Base-by-base conservation (phyloP, 1,140 invertebrate species). In the Cotesia typhae region DNA sequence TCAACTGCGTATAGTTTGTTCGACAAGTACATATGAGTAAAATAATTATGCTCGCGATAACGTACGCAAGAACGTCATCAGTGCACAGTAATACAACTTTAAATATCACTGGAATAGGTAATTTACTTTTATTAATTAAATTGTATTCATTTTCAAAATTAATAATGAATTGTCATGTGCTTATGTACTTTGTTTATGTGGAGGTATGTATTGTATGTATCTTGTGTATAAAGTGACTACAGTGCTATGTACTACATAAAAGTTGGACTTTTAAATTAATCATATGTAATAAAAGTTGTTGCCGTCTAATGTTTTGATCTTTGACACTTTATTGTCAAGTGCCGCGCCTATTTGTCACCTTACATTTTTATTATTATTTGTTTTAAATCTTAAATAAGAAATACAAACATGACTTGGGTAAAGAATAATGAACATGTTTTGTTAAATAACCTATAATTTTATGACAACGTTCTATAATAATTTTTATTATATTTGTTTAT, bases 31-130 rank as follows among this genome's bases (percentile, higher is more conserved):
- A 71, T 47, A 14, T 37, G n/a, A 55, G 53, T 14, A 20, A 51
- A 67, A 57, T 57, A 72, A 72, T 72, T 67, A 72, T 72, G 53
- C 64, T 28, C 57, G 53, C 64, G 53, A 60, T 52, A 72, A 72
- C 51, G 38, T 55, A n/a, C 37, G 28, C 10, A 37, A 41, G 6
- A 55, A 59, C 53, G 20, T 60, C 37, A 68, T 20, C 67, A 59
- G n/a, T 28, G 36, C 28, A 67, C 51, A 53, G 55, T 65, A 14
- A 17, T 36, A 60, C 51, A 72, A 59, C 70, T 59, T 57, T 36
- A 10, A 55, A 57, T 65, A 64, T 71, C 53, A 57, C 51, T 51
- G 61, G 61, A 71, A 66, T 65, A 66, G 70, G 70, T 71, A 71
- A 71, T 51, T 55, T 28, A 28, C 28, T 28, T 28, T 28, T 28